Percentiles rank a stretch among this genome's conserved stretches.
These are phyloP conservation scores for Chionodraco myersi DNA, from an alignment of 2,113 vertebrate genomes.

Conservation along the genomic window DNA sequence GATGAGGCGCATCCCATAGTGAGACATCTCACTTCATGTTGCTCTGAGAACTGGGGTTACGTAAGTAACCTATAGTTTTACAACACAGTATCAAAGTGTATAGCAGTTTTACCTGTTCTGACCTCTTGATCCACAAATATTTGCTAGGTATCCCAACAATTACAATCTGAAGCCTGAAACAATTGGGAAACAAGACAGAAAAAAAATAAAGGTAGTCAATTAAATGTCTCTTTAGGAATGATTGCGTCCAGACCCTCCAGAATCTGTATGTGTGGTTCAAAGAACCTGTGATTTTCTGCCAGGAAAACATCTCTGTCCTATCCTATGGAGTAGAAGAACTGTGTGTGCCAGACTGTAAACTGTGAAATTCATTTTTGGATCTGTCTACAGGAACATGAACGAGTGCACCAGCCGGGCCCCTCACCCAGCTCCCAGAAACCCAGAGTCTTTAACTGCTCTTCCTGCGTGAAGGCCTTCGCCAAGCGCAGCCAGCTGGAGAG, in stretches of 20 bases:
- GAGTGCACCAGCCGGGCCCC: slow-evolving; percentile 93
- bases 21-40: too few species aligned
- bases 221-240: background rate
- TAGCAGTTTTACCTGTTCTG: background rate
- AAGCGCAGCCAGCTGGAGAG: slow-evolving; percentile 98
- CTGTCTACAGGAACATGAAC: slow-evolving; percentile 90
- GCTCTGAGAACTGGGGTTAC: too few species aligned
- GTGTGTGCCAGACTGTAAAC: background rate
- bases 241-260: background rate
- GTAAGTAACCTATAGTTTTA: too few species aligned
- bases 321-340: too few species aligned
- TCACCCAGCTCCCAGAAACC: slow-evolving; percentile 95
- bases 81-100: background rate
- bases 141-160: too few species aligned
- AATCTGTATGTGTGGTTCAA: background rate
- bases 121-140: background rate
- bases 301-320: background rate
- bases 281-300: background rate
- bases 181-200: background rate
- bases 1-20: too few species aligned
- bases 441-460: slow-evolving; percentile 91
- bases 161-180: background rate
- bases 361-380: background rate
- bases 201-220: background rate
- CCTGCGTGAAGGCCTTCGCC: slow-evolving; percentile 94